Percentiles rank a stretch among this genome's conserved stretches.
phyloP scores from a whole-genome alignment of 2,888 invertebrate species.

The Cheilosia variabilis region DNA sequence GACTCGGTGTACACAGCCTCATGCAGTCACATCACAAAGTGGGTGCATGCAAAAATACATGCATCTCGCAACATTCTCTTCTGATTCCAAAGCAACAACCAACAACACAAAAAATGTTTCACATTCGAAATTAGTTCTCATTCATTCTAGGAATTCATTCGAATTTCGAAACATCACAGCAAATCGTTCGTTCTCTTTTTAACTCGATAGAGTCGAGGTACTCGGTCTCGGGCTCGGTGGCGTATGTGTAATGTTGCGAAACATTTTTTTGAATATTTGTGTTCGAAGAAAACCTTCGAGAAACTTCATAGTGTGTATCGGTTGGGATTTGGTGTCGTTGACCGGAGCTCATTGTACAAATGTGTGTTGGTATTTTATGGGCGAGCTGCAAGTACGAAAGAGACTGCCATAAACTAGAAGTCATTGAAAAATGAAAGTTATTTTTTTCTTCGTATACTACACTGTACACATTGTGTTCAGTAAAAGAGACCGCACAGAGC shows the following conservation, averaged over 20 bases:
- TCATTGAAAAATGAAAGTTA: slow-evolving; percentile 84
- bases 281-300: slow-evolving; percentile 81
- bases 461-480: slow-evolving; percentile 10
- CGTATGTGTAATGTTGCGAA: slow-evolving; percentile 74
- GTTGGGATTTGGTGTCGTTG: slow-evolving; percentile 67
- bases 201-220: neutral
- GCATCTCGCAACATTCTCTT: slow-evolving; percentile 73
- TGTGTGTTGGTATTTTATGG: slow-evolving; percentile 35
- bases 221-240: slow-evolving; percentile 24
- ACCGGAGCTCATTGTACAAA: slow-evolving; percentile 69
- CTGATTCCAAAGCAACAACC: neutral
- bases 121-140: slow-evolving; percentile 40
- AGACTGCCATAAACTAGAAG: slow-evolving; percentile 78
- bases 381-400: slow-evolving; percentile 33
- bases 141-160: slow-evolving; percentile 54
- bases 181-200: slow-evolving; percentile 57
- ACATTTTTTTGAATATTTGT: slow-evolving; percentile 50
- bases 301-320: slow-evolving; percentile 80
- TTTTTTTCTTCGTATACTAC: slow-evolving; percentile 67
- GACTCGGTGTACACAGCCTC: slow-evolving; percentile 23
- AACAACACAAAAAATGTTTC: slow-evolving; percentile 25
- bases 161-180: slow-evolving; percentile 74
- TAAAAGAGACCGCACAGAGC: neutral
- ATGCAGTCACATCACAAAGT: slow-evolving; percentile 51
- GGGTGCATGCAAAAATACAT: slow-evolving; percentile 72